Evolutionary conservation across 2,113 vertebrate genomes (phyloP).

Genomic region (Rhinichthys klamathensis): DNA sequence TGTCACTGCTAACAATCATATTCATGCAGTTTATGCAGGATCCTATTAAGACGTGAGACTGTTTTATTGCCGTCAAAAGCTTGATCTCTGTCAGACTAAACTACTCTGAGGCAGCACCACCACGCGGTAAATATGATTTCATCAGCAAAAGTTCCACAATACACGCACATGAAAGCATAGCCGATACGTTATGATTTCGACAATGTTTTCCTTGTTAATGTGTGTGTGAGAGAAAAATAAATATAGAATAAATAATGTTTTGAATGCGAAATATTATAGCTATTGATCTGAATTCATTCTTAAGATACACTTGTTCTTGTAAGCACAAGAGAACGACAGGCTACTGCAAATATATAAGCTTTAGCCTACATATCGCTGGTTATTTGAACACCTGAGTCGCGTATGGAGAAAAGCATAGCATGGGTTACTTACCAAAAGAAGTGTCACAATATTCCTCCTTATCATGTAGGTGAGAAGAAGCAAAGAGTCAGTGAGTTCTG

Average conservation of each 20-base stretch:
- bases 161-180: neutral
- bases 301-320: neutral
- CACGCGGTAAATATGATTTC: conserved; percentile 62
- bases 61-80: conserved; percentile 1
- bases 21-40: too few species aligned
- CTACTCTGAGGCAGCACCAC: conserved; percentile 72
- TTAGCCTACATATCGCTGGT: too few species aligned
- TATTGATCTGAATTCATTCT: neutral
- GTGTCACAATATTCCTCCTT: conserved; percentile 66
- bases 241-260: neutral
- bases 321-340: neutral
- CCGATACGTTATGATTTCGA: neutral
- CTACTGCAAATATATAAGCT: neutral
- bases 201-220: neutral
- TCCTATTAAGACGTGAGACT: neutral
- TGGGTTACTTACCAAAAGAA: conserved; percentile 71
- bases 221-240: neutral
- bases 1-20: neutral
- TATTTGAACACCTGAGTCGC: neutral
- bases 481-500: conserved; percentile 55
- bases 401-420: neutral
- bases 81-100: neutral
- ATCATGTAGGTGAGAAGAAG: conserved; percentile 70
- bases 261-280: neutral
- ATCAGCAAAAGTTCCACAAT: conserved; percentile 58